Conservation (phyloP, 2,888 invertebrate species). For the Philereme vetulata region DNA sequence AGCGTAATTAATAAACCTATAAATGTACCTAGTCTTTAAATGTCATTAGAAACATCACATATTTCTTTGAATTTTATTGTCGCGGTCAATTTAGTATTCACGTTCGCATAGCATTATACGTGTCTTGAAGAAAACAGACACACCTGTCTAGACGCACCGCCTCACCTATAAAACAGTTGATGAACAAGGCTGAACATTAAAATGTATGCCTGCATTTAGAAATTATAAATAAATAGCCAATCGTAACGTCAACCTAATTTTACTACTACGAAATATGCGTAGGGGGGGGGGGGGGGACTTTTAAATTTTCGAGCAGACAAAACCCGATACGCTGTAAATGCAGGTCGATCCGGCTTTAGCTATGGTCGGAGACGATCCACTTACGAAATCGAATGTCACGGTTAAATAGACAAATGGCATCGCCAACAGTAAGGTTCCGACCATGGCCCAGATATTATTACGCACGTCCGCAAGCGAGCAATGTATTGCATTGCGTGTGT, state of each 20-base stretch:
- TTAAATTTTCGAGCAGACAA: slow-evolving; percentile 12
- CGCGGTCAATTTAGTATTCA: slow-evolving; percentile 63
- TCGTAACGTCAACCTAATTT: slow-evolving; percentile 34
- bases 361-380: slow-evolving; percentile 19
- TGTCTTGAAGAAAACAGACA: slow-evolving; percentile 45
- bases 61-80: slow-evolving; percentile 53
- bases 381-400: slow-evolving; percentile 32
- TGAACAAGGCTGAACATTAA: slow-evolving; percentile 47
- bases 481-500: slow-evolving; percentile 22
- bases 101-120: slow-evolving; percentile 49
- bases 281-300: slow-evolving; percentile 5
- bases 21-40: slow-evolving; percentile 23
- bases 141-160: slow-evolving; percentile 49
- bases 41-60: slow-evolving; percentile 56
- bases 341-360: slow-evolving; percentile 9
- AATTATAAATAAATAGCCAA: slow-evolving; percentile 38
- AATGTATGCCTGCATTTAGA: slow-evolving; percentile 44
- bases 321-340: slow-evolving; percentile 20
- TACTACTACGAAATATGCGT: slow-evolving; percentile 21
- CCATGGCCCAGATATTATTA: slow-evolving; percentile 50
- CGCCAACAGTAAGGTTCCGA: slow-evolving; percentile 36
- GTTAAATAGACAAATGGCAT: slow-evolving; percentile 31
- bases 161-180: slow-evolving; percentile 44
- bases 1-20: slow-evolving; percentile 12
- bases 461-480: slow-evolving; percentile 39